These are phyloP conservation scores for Heliothis peltigera DNA, from an alignment of 2,888 invertebrate species.

Conservation along the genomic window DNA sequence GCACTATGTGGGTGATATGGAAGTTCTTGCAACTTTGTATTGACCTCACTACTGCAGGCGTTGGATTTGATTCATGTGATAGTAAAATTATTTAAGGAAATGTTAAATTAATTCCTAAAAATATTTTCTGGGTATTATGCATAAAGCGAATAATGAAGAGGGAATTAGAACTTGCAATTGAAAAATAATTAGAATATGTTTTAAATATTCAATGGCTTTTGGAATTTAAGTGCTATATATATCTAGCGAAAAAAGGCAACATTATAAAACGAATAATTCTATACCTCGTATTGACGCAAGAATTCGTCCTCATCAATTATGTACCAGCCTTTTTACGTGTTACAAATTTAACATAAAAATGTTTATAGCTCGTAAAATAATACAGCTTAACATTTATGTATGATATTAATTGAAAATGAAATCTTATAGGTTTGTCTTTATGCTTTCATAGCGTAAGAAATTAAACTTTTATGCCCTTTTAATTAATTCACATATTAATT, in stretches of 20 bases:
- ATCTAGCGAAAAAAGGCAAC: no score
- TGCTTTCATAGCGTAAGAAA: slow-evolving; percentile 35
- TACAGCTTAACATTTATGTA: slow-evolving; percentile 53
- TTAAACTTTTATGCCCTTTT: slow-evolving; percentile 31
- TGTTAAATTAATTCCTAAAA: no score
- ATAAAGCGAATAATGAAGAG: no score
- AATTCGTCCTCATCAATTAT: slow-evolving; percentile 27
- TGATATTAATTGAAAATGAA: slow-evolving; percentile 50
- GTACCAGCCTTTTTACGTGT: slow-evolving; percentile 43
- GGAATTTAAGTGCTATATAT: no score
- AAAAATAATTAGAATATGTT: no score
- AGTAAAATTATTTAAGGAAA: no score
- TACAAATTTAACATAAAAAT: slow-evolving; percentile 50
- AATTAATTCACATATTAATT: slow-evolving; percentile 26
- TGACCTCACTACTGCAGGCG: background rate
- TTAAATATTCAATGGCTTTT: no score
- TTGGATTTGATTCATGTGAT: background rate
- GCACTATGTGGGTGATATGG: slow-evolving; percentile 5
- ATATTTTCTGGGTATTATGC: no score
- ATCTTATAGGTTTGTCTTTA: slow-evolving; percentile 23
- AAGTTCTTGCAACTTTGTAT: background rate
- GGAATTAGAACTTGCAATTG: no score
- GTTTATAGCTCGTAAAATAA: slow-evolving; percentile 56
- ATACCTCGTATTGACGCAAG: background rate
- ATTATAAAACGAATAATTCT: background rate